Base-by-base conservation (phyloP, 2,888 invertebrate genomes). In the Stenurella melanura region DNA sequence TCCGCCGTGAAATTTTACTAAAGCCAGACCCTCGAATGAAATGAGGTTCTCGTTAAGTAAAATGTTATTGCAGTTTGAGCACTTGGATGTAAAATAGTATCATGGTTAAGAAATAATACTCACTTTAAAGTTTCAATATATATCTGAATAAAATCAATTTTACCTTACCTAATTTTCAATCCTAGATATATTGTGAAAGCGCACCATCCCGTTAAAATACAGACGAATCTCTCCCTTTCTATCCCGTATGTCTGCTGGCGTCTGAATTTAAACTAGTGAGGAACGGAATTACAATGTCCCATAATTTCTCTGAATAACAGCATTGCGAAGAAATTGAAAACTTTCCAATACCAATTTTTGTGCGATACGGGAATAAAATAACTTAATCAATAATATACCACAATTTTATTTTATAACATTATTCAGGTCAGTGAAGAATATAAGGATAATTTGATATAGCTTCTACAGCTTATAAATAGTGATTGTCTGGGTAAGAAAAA, bases 311-410 rank as follows among this genome's bases (percentile, higher is more conserved):
- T 73, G 80, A 79, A 79, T 75, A 81, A 76, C 79, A 76, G 80
- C 83, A 83, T 74, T 83, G 82, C 81, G 73, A 78, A 78, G 77
- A 79, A 83, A 84, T 83, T 82, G 82, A 84, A 85, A 83, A 85
- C 82, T 83, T 82, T 83, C 83, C 82, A 82, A 83, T 83, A 83
- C 81, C 81, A 79, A 67, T 78, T 76, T 73, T 58, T 66, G 70
- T 77, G 72, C 73, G 70, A 77, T 79, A 58, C 50, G 3, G n/a
- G 50, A 3, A n/a, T n/a, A 50, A 5, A 50, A 12, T 50, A 50
- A 50, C 50, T 50, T 50, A 50, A 15, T 50, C 50, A 50, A 50
- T 50, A n/a, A n/a, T 50, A 50, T n/a, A 6, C 6, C n/a, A 17
- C n/a, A n/a, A 50, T n/a, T 50, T 50, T n/a, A n/a, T 0, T n/a